Base-by-base conservation (phyloP, 2,888 invertebrate genomes). In the Empis stercorea region DNA sequence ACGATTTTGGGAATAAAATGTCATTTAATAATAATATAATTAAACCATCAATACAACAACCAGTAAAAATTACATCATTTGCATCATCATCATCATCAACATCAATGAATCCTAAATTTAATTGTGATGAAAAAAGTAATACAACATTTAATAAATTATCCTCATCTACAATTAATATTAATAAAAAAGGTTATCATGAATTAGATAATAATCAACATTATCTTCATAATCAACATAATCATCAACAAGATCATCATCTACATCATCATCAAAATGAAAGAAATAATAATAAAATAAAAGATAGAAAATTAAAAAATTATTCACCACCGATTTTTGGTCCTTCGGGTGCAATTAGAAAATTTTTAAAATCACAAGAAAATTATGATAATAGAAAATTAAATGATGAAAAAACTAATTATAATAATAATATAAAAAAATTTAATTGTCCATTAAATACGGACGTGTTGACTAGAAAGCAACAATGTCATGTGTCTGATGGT, bases 391-490 rank as follows among this genome's bases (percentile, higher is more conserved):
- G 9, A 27, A 27, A 27, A 7, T 7, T 7, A 27, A 27, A 27
- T 27, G 23, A 27, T 27, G 17, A 15, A 5, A 17, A n/a, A 11
- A 36, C n/a, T n/a, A n/a, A n/a, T n/a, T n/a, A 44, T 14, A 9
- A 15, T 7, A 32, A 17, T 16, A 17, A 17, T 34, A 17, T 9
- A 20, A 23, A 7, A 13, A 30, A 10, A 30, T 16, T 10, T 16
- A 30, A 4, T 30, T 30, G 16, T 38, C 14, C 15, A 27, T 36
- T 10, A 36, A 38, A 17, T 30, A 68, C 68, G 44, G 62, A 63
- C 50, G 63, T 64, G 64, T 68, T 68, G 63, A 61, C 64, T 45
- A 61, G 64, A 59, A 47, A 61, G 64, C 64, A 67, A 68, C 67
- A 66, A 66, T 61, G 61, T 60, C 60, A 62, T 43, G 66, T 67